Conservation (phyloP, 2,113 vertebrate genomes). For the Labrus mixtus region DNA sequence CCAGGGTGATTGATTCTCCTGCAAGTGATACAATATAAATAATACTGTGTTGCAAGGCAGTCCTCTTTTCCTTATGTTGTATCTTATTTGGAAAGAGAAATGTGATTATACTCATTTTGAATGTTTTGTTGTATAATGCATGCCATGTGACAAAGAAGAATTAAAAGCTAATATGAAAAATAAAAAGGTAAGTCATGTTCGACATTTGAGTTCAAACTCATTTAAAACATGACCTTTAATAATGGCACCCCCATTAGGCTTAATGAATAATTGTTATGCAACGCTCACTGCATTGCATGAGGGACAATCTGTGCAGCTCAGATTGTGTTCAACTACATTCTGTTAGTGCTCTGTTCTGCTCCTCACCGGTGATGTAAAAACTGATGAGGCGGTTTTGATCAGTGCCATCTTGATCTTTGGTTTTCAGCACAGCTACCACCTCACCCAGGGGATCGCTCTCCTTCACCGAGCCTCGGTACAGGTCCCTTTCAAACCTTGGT, state of each 20-base stretch:
- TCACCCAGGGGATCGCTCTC: constrained; percentile 94
- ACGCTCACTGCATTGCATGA: constrained; percentile 13
- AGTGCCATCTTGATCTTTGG: constrained; percentile 90
- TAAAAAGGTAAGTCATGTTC: constrained; percentile 36
- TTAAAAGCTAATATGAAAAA: constrained; percentile 7
- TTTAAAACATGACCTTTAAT: constrained; percentile 56
- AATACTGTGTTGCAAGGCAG: neutral
- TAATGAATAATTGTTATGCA: constrained; percentile 31
- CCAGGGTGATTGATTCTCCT: neutral
- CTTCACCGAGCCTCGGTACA: constrained; percentile 90
- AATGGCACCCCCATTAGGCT: constrained; percentile 10
- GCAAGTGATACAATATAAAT: neutral
- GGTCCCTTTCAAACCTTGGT: constrained; percentile 88
- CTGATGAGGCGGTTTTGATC: constrained; percentile 94
- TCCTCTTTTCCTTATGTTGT: neutral
- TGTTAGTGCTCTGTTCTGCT: neutral
- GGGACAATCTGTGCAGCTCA: constrained; percentile 1
- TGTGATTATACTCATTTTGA: neutral
- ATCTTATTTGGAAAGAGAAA: neutral
- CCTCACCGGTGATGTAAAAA: constrained; percentile 94
- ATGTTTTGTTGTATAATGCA: constrained; percentile 6
- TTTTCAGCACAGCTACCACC: constrained; percentile 93
- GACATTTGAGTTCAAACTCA: constrained; percentile 37
- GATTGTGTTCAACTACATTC: constrained; percentile 2
- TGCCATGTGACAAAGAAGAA: neutral